Base-by-base conservation (phyloP, 2,888 invertebrate genomes). In the Napeogenes inachia region DNA sequence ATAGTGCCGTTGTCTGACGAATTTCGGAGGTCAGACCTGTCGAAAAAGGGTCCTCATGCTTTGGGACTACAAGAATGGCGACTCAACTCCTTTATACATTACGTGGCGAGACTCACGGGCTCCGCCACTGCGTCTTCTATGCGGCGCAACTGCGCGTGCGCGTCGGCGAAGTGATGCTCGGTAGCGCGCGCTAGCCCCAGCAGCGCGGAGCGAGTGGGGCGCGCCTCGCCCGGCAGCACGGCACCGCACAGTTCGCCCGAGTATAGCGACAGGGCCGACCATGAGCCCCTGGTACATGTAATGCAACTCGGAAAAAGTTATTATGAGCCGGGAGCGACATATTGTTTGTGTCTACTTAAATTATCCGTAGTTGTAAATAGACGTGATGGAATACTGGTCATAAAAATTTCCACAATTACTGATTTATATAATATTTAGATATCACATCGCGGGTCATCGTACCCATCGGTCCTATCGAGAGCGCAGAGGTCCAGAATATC, bases 241-340 rank as follows among this genome's bases (percentile, higher is more conserved):
- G 96, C 91, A 12, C 96, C 99, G 77, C 95, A 94, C 65, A 99
- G 91, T 78, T 97, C 97, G 78, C 95, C 93, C 2, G 98, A 97
- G 90, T 99, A 99, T 33, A 99, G 91, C 33, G 96, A 96, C 80
- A 99, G 93, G 50, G 99, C 96, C 70, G 98, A 98, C 4, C 96
- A 95, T 63, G 94, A 92, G 46, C 90, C 89, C 80, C 85, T 58
- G 84, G 71, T 60, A 84, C 82, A 65, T 46, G 71, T 2, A 21
- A 56, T 4, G 54, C 38, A 8, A 38, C 21, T 21, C 21, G 21
- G 21, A 21, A 21, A 21, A 21, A 21, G 21, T 21, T 21, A 21
- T 21, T 21, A 21, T 21, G 21, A 21, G 21, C 21, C n/a, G n/a
- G 21, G 0, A 21, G 21, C 21, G 21, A n/a, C n/a, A n/a, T n/a